These are phyloP conservation scores for Podarcis cretensis DNA, from an alignment of 2,113 vertebrate genomes.

Conservation along the genomic window DNA sequence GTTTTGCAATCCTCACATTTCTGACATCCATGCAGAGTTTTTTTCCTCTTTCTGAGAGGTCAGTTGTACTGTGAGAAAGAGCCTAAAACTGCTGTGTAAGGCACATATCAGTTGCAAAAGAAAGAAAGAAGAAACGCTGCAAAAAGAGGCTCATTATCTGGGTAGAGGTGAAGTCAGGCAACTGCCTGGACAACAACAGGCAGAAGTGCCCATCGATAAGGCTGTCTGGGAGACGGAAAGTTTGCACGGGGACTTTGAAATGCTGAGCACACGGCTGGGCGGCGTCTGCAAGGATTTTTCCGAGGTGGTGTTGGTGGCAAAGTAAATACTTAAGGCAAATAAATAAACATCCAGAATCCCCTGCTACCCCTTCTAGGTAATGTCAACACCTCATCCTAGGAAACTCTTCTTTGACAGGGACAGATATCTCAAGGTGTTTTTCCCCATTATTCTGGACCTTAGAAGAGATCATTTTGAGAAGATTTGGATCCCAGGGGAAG, in stretches of 20 bases:
- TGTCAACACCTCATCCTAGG: not conserved
- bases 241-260: not conserved
- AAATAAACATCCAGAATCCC: not conserved
- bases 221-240: not conserved
- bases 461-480: not conserved
- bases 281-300: not conserved
- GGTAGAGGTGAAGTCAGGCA: constrained; percentile 10
- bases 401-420: not conserved
- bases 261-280: not conserved
- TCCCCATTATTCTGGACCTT: not conserved
- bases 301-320: not conserved
- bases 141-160: not conserved
- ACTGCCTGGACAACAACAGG: not conserved
- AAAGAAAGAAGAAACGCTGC: not conserved
- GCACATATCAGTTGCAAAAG: not conserved
- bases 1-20: not conserved
- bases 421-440: not conserved
- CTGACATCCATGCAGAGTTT: not conserved
- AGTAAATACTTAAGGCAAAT: too few species aligned
- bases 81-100: not conserved
- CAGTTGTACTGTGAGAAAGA: too few species aligned
- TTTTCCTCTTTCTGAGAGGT: not conserved
- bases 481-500: not conserved
- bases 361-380: not conserved
- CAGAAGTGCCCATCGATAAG: not conserved